Percentiles rank a stretch among this genome's conserved stretches.
Conservation (phyloP, 2,113 vertebrate genomes). For the Siniperca chuatsi region DNA sequence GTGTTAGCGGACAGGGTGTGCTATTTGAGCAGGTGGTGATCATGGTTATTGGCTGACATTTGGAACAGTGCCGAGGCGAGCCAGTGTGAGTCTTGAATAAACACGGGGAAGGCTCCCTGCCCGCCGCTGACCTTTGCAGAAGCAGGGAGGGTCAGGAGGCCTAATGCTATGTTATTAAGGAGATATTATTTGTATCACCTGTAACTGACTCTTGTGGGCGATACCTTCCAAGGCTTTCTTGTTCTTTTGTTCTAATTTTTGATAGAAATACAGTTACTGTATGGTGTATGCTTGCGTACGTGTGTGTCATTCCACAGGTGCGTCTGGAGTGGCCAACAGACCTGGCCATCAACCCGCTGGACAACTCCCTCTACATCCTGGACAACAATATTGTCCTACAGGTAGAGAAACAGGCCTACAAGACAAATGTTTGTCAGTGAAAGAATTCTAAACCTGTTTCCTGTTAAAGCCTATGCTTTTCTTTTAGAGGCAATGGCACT, state of each 20-base stretch:
- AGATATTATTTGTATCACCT: conserved; percentile 71
- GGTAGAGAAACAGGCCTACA: conserved; percentile 50
- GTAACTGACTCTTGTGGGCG: conserved; percentile 52
- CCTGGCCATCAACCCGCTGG: conserved; percentile 94
- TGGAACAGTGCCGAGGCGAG: conserved; percentile 70
- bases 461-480: conserved; percentile 6
- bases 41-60: conserved; percentile 84
- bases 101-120: conserved; percentile 74
- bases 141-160: conserved; percentile 73
- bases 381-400: conserved; percentile 99
- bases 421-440: background rate
- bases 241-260: conserved; percentile 27
- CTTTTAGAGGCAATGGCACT: background rate
- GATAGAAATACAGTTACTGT: background rate
- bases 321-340: conserved; percentile 98
- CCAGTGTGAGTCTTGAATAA: conserved; percentile 76
- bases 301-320: conserved; percentile 83
- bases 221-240: conserved; percentile 21
- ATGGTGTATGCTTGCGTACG: conserved; percentile 9
- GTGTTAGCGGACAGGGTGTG: conserved; percentile 58
- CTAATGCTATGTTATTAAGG: conserved; percentile 80
- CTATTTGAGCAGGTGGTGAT: conserved; percentile 75
- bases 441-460: conserved; percentile 3
- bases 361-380: conserved; percentile 96
- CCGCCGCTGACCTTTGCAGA: conserved; percentile 78